Evolutionary conservation across 2,888 invertebrate genomes (phyloP).

Genomic region (Folsomia manolachei): DNA sequence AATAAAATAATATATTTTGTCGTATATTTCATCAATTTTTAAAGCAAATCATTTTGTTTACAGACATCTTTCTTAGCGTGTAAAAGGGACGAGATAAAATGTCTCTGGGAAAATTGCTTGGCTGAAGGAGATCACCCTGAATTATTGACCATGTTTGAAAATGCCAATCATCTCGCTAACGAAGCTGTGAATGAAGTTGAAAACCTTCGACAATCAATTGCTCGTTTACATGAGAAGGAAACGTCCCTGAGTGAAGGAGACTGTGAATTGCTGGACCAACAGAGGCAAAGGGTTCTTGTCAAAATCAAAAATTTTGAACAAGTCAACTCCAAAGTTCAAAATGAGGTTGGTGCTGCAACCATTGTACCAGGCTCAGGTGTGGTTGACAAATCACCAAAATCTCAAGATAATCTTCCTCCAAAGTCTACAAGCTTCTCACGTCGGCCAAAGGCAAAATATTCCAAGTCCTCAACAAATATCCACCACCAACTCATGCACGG

Average conservation of each 20-base stretch:
- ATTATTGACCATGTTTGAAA: slow-evolving; percentile 38
- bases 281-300: slow-evolving; percentile 30
- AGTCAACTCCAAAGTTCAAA: slow-evolving; percentile 28
- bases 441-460: background rate
- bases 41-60: slow-evolving; percentile 12
- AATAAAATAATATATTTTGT: background rate
- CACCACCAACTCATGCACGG: background rate
- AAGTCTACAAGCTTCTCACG: background rate
- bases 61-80: slow-evolving; percentile 44
- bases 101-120: slow-evolving; percentile 42
- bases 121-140: slow-evolving; percentile 22
- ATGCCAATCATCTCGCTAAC: slow-evolving; percentile 37
- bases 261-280: slow-evolving; percentile 25
- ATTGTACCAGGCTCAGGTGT: background rate
- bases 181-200: slow-evolving; percentile 43
- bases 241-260: slow-evolving; percentile 30
- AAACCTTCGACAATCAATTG: slow-evolving; percentile 35
- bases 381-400: no score
- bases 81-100: slow-evolving; percentile 42
- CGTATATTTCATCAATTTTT: background rate
- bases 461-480: background rate
- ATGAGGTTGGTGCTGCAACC: background rate
- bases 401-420: background rate
- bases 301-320: slow-evolving; percentile 42
- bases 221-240: slow-evolving; percentile 31